Conservation (phyloP, 2,888 invertebrate genomes). For the Crossocerus cetratus region DNA sequence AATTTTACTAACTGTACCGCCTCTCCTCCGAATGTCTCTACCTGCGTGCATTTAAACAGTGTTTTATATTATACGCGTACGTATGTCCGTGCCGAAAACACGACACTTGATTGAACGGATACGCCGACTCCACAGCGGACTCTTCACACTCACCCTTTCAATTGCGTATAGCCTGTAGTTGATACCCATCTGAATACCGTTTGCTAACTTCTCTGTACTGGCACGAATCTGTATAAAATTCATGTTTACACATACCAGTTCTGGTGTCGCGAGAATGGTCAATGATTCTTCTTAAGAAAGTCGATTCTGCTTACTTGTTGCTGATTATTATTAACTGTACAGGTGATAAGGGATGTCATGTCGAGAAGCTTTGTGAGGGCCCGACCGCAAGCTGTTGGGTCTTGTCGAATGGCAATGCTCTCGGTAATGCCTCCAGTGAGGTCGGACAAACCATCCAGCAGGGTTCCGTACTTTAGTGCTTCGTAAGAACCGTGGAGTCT, state of each 20-base stretch:
- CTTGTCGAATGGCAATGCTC: slow-evolving; percentile 85
- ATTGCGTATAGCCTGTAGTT: slow-evolving; percentile 88
- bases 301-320: slow-evolving; percentile 55
- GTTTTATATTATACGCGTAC: too few relatives aligned
- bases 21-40: slow-evolving; percentile 85
- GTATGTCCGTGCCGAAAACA: neutral
- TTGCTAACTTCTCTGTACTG: slow-evolving; percentile 82
- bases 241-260: too few relatives aligned
- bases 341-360: slow-evolving; percentile 91
- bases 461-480: slow-evolving; percentile 93
- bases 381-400: slow-evolving; percentile 83
- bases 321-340: slow-evolving; percentile 81
- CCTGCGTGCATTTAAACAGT: slow-evolving; percentile 73
- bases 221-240: slow-evolving; percentile 78
- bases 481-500: slow-evolving; percentile 96
- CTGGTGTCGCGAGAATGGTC: neutral
- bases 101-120: neutral
- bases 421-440: slow-evolving; percentile 94
- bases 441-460: slow-evolving; percentile 91
- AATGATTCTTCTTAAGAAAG: neutral
- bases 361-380: slow-evolving; percentile 85
- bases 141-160: slow-evolving; percentile 81
- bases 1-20: slow-evolving; percentile 85
- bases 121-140: neutral
- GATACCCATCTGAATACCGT: slow-evolving; percentile 86